Evolutionary conservation across 2,113 vertebrate species (phyloP), one percentile per base, ranked within the genome.

Genomic region (Lanius ludovicianus): DNA sequence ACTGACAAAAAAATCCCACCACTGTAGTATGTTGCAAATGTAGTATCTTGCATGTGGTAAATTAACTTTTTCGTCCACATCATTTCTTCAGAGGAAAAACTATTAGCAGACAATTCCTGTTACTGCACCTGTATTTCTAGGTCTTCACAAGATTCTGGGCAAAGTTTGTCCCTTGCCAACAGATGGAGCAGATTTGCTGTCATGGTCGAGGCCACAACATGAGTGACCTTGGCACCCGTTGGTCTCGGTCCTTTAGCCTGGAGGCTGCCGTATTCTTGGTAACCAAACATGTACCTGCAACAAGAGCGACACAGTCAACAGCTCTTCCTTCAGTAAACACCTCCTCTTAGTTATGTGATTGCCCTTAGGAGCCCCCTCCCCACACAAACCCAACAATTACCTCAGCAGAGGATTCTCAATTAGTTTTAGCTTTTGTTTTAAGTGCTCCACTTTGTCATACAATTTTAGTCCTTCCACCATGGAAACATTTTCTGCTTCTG

Each of bases 401-500:
- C 99, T 98, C 95, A 99, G 96, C 87, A 99, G 96, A 31, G 99
- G 99, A 93, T 99, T 99, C 97, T 99, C 99, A 25, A 99, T 99
- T 67, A 99, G 97, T 93, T 99, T 98, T 50, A 99, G 98, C 92
- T 99, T 99, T 69, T 99, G 98, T 94, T 99, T 99, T 81, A 99
- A 94, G 13, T 96, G 98, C 96, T 99, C 99, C 75, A 99, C 97
- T 93, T 98, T 97, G 16, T 99, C 99, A 39, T 98, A 99, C 56
- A 99, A 95, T 89, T 98, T 98, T 77, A 99, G 97, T 31, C 99
- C 99, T 98, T 99, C 99, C 88, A 99, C 99, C 99, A 99, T 98
- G 41, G 99, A 99, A 74, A 99, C 95, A 0, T 99, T 99, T 95
- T 99, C 98, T 59, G 97, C 97, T 97, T 98, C 98, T 0, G 98